Evolutionary conservation across 2,113 vertebrate genomes (phyloP).

Genomic region (Hirundichthys speculiger): DNA sequence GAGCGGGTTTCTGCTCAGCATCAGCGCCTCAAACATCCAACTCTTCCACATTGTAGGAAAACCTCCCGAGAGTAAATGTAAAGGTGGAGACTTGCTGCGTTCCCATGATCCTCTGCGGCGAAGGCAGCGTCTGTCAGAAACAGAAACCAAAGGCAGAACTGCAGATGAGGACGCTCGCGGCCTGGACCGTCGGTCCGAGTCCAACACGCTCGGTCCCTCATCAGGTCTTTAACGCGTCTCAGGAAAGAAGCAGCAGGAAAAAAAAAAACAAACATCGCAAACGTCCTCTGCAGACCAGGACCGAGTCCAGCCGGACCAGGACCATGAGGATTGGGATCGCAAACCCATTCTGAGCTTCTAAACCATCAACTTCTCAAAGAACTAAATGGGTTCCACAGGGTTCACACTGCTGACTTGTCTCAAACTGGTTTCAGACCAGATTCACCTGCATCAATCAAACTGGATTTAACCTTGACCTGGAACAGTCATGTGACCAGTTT

Average conservation of each 20-base stretch:
- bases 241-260: constrained; percentile 30
- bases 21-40: constrained; percentile 24
- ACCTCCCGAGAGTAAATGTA: neutral
- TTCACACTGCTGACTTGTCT: neutral
- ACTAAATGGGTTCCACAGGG: neutral
- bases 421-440: neutral
- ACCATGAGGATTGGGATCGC: neutral
- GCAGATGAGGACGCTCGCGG: too few relatives aligned
- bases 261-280: constrained; percentile 16
- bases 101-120: neutral
- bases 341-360: neutral
- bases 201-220: neutral
- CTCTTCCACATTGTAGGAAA: constrained; percentile 14
- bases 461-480: neutral
- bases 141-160: constrained; percentile 55
- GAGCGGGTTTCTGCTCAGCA: neutral
- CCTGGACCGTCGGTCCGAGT: neutral
- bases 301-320: neutral
- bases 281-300: neutral
- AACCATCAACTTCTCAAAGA: fast-evolving
- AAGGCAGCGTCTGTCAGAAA: constrained; percentile 54
- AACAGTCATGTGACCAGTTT: too few relatives aligned
- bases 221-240: neutral
- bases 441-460: neutral
- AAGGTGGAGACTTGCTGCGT: neutral